phyloP scores from a whole-genome alignment of 1,140 invertebrate genomes.

The Drosophila kikkawai region DNA sequence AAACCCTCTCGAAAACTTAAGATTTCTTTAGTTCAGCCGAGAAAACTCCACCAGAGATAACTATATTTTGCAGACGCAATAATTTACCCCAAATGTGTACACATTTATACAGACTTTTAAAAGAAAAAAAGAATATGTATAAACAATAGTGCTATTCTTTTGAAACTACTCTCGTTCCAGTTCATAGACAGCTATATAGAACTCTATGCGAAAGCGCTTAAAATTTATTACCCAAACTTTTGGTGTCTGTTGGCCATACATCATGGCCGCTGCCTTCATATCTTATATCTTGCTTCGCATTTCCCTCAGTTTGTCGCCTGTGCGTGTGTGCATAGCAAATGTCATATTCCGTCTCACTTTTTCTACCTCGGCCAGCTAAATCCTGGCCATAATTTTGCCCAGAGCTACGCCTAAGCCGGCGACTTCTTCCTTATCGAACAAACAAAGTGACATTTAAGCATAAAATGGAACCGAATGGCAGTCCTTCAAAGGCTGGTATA shows the following conservation, averaged over 20 bases:
- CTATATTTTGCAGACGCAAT: not conserved
- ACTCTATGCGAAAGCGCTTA: conserved; percentile 67
- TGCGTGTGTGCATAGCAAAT: conserved; percentile 80
- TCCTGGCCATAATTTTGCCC: conserved; percentile 57
- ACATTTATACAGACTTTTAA: not conserved
- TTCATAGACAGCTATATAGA: conserved; percentile 13
- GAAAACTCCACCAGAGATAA: not conserved
- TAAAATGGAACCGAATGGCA: conserved; percentile 60
- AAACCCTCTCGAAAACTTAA: not conserved
- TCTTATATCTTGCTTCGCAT: conserved; percentile 53
- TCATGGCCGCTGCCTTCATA: conserved; percentile 63
- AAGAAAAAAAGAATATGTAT: not conserved
- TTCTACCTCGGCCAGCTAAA: conserved; percentile 22
- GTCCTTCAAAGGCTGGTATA: conserved; percentile 55
- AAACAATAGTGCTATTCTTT: conserved; percentile 1
- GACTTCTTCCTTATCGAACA: conserved; percentile 68
- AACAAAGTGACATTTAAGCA: conserved; percentile 74
- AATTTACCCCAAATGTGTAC: conserved; percentile 2
- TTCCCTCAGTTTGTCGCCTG: conserved; percentile 29
- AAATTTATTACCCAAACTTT: conserved; percentile 81
- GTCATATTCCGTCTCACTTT: conserved; percentile 44
- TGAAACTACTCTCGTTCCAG: conserved; percentile 14
- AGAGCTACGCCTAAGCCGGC: conserved; percentile 19
- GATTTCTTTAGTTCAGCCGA: not conserved
- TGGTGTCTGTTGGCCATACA: conserved; percentile 75